Percentiles rank a stretch among this genome's conserved stretches.
Evolutionary conservation across 2,888 invertebrate genomes (phyloP).

Genomic region (Pammene fasciana): DNA sequence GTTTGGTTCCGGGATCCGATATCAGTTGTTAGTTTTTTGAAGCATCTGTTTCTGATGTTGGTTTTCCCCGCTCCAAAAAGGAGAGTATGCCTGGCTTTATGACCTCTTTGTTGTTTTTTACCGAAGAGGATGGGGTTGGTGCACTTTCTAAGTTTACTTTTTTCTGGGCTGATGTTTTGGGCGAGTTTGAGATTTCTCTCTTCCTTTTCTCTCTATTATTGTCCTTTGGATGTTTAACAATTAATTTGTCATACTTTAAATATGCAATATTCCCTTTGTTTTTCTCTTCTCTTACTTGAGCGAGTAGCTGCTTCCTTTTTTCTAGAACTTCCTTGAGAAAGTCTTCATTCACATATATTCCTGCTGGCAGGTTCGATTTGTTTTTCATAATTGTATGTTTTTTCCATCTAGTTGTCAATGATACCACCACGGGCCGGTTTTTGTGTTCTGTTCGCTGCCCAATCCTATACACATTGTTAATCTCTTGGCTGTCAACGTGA

Average conservation of each 20-base stretch:
- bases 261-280: conserved; percentile 40
- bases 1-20: not conserved
- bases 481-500: conserved; percentile 26
- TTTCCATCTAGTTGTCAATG: conserved; percentile 41
- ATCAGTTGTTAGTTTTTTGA: not conserved
- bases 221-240: conserved; percentile 13
- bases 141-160: conserved; percentile 17
- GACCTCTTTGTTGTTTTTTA: not conserved
- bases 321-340: conserved; percentile 36
- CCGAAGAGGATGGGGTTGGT: not conserved
- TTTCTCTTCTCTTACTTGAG: conserved; percentile 32
- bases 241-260: conserved; percentile 30
- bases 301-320: conserved; percentile 31
- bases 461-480: conserved; percentile 35
- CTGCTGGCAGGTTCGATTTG: conserved; percentile 25
- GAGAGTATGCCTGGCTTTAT: not conserved
- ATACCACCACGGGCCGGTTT: conserved; percentile 38
- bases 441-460: conserved; percentile 24
- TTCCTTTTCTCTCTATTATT: conserved; percentile 37
- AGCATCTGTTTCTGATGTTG: not conserved
- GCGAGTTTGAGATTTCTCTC: conserved; percentile 38
- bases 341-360: conserved; percentile 34
- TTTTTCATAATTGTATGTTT: conserved; percentile 40
- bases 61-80: not conserved
- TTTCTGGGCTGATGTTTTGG: conserved; percentile 30